Evolutionary conservation across 2,888 invertebrate species (phyloP), one percentile per base, ranked within the genome.

Genomic region (Odontothrips loti): DNA sequence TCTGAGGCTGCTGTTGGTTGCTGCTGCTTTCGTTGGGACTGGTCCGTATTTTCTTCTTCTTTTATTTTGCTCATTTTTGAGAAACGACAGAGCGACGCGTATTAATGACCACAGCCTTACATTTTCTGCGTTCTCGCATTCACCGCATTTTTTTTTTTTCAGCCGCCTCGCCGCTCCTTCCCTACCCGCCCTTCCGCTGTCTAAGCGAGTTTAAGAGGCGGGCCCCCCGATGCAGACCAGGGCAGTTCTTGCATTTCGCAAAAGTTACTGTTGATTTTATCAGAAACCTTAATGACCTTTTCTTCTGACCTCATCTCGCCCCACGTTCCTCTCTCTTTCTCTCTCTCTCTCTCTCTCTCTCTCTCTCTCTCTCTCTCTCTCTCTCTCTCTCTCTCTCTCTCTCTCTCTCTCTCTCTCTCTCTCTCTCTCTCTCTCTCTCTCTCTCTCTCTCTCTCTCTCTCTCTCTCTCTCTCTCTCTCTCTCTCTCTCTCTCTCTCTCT

Each of bases 201-300:
- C 51, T 51, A 51, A 51, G 51, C 51, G 20, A 20, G 15, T 17
- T 12, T 20, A n/a, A 63, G 63, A 63, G 51, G 15, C 51, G n/a
- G n/a, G 15, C 51, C 15, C 51, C 51, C 51, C 51, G 51, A 20
- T n/a, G 10, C 63, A 23, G 20, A 15, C 63, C 63, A 63, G 11
- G 23, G 63, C 63, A 63, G 15, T 63, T 23, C 63, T 63, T 63
- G 63, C 63, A 63, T 63, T 63, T 63, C 63, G 63, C 63, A 63
- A 23, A 63, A 63, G 63, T 63, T 63, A 63, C 63, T 63, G 63
- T 63, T 63, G 63, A 63, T 63, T 63, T 63, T 63, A 63, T 63
- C 63, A 20, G 63, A 63, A 63, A 63, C 63, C 63, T 63, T 63
- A 63, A 63, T 63, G 63, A 63, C 63, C 63, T 15, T 23, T 63